Evolutionary conservation across 1,140 invertebrate genomes (phyloP).

Genomic region (Mya arenaria): DNA sequence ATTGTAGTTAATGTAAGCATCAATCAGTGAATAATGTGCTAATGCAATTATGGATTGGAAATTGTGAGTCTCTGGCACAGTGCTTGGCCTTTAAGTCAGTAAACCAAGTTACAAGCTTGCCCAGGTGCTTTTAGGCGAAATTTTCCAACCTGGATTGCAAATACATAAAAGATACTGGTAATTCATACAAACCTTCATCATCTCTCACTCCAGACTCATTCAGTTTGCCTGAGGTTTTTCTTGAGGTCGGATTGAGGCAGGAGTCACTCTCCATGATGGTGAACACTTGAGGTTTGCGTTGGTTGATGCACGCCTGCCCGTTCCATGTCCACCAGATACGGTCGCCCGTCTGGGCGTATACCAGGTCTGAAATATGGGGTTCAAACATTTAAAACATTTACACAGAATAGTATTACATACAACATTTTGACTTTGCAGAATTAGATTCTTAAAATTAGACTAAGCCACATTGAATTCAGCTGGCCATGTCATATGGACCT

Average conservation of each 20-base stretch:
- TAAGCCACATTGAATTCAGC: no score
- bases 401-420: no score
- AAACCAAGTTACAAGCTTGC: neutral
- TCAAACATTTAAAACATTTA: no score
- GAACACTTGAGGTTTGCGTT: slow-evolving; percentile 63
- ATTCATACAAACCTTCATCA: slow-evolving; percentile 56
- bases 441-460: no score
- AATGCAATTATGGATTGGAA: no score
- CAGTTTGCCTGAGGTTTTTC: slow-evolving; percentile 45
- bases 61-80: no score
- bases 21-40: no score
- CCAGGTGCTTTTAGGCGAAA: neutral
- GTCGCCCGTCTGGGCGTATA: slow-evolving; percentile 76
- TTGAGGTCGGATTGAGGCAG: slow-evolving; percentile 71
- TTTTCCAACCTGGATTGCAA: neutral
- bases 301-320: slow-evolving; percentile 58
- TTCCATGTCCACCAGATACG: slow-evolving; percentile 80
- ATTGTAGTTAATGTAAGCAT: no score
- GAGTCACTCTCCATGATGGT: slow-evolving; percentile 74
- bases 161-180: neutral
- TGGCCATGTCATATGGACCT: no score
- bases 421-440: no score
- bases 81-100: neutral
- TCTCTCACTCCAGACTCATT: no score
- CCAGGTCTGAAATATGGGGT: slow-evolving; percentile 68